Percentiles rank a stretch among this genome's conserved stretches.
These are phyloP conservation scores for Amazona vittata DNA, from an alignment of 2,113 vertebrate genomes.

Conservation along the genomic window DNA sequence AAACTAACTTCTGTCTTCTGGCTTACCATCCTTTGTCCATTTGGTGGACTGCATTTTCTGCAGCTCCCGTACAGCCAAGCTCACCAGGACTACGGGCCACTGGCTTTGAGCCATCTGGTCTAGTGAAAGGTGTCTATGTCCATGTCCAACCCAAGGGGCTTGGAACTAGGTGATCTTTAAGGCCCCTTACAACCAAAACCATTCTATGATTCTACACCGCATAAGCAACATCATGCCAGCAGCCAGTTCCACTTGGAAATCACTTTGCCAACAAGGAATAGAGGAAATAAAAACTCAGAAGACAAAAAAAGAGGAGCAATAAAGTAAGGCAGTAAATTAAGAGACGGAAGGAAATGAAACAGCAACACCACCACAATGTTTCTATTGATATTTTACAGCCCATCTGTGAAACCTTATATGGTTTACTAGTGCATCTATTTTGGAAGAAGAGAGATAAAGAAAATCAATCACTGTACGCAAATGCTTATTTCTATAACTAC, in stretches of 20 bases:
- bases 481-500: background rate
- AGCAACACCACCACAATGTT: background rate
- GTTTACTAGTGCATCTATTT: background rate
- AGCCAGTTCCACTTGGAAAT: background rate
- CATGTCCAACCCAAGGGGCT: background rate
- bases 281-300: background rate
- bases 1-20: background rate
- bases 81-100: background rate
- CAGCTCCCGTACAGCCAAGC: background rate
- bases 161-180: background rate
- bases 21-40: background rate
- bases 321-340: background rate
- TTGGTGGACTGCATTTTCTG: background rate
- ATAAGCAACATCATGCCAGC: background rate
- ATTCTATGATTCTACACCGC: background rate
- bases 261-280: background rate
- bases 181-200: background rate
- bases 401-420: background rate
- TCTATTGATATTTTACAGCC: background rate
- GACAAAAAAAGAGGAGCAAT: background rate
- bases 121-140: background rate
- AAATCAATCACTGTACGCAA: background rate
- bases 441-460: background rate
- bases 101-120: background rate
- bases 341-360: background rate